phyloP scores from a whole-genome alignment of 2,888 invertebrate genomes.

The Cryptophagus acutangulus region DNA sequence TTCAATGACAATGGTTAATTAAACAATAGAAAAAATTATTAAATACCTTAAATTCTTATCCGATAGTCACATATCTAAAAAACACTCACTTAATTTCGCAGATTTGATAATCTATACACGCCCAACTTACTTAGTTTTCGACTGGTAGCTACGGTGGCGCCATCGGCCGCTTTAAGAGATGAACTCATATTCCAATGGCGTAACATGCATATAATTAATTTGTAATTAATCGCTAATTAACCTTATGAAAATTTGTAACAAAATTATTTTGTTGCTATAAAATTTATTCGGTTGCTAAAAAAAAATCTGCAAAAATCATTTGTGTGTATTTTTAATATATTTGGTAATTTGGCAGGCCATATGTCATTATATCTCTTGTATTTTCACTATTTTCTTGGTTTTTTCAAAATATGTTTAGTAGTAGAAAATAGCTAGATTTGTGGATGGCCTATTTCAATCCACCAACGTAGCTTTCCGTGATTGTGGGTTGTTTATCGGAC shows the following conservation, averaged over 20 bases:
- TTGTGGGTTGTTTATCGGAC: constrained; percentile 23
- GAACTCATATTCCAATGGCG: constrained; percentile 22
- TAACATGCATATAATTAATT: constrained; percentile 5
- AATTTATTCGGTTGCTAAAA: too few relatives aligned
- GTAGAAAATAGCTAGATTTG: constrained; percentile 6
- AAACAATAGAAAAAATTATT: constrained; percentile 25
- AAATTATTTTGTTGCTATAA: too few relatives aligned
- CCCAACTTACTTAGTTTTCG: constrained; percentile 43
- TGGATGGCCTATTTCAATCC: constrained; percentile 29
- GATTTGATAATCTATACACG: constrained; percentile 42
- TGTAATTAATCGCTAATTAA: too few relatives aligned
- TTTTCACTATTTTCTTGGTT: too few relatives aligned
- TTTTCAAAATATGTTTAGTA: neutral
- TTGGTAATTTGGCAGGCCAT: too few relatives aligned
- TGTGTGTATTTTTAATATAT: too few relatives aligned
- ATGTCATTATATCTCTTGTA: too few relatives aligned
- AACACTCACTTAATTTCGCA: constrained; percentile 41
- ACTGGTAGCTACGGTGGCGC: constrained; percentile 35
- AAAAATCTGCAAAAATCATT: too few relatives aligned
- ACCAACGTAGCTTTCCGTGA: constrained; percentile 30
- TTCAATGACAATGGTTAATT: too few relatives aligned
- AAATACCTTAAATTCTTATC: constrained; percentile 36
- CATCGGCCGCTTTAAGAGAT: constrained; percentile 20
- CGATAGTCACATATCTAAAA: constrained; percentile 40
- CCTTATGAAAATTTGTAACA: too few relatives aligned